Base-by-base conservation (phyloP, 2,888 invertebrate genomes). In the Andrena bucephala region DNA sequence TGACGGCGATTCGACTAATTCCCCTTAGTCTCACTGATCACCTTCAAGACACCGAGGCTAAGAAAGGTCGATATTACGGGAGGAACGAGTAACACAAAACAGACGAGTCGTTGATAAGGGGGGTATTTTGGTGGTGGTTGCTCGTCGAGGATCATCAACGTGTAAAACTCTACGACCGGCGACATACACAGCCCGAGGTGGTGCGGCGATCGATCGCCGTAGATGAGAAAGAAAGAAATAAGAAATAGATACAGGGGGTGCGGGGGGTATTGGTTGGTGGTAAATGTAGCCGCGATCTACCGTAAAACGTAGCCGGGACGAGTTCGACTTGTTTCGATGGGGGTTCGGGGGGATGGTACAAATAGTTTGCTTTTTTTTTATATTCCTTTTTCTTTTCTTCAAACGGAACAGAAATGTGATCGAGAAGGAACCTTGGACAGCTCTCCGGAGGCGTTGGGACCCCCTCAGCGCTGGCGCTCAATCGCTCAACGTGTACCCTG, bases 301-400 rank as follows among this genome's bases (percentile, higher is more conserved):
- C 81, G 86, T 72, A 83, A 87, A 86, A 87, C 87, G 87, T 87
- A 86, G 88, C 88, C 86, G 88, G 88, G 88, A 86, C 85, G 84
- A 86, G 86, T 88, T 87, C 78, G 86, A 88, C 78, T 79, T 83
- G 78, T 83, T 85, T 66, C 83, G 80, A 68, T 76, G 71, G 77
- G 68, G 57, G 3, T 24, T 27, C 10, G 13, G 57, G 20, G n/a
- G 24, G 24, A 27, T 33, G 66, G 7, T 31, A 77, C 79, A 71
- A 66, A 82, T 73, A 69, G 57, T 67, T 62, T 5, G 10, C n/a
- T 69, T 24, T 5, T 31, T 2, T 48, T 31, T 31, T 29, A n/a
- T 16, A 59, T n/a, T 66, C 60, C 48, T 36, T 33, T n/a, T 57
- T 24, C 27, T 36, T 36, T 36, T 16, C 36, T 69, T 59, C 42